Conservation (phyloP, 2,888 invertebrate genomes). For the Lepidocyrtoides sp. region DNA sequence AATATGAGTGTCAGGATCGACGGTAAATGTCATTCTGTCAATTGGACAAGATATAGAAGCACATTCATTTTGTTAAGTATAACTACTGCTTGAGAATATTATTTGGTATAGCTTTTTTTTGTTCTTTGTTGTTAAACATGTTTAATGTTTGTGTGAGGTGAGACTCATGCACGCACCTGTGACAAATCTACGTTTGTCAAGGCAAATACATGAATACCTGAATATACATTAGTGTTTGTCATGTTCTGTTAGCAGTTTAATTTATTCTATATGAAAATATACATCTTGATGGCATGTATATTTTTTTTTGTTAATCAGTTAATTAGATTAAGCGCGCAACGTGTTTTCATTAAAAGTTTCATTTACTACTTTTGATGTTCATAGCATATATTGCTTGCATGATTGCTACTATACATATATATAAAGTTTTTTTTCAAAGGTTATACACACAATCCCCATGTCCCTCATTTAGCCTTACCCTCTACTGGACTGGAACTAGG, state of each 20-base stretch:
- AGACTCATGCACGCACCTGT: neutral
- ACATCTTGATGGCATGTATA: neutral
- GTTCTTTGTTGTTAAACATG: neutral
- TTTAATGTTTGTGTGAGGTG: constrained; percentile 48
- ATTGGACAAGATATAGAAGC: constrained; percentile 82
- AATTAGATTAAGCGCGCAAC: constrained; percentile 71
- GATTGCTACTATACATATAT: neutral
- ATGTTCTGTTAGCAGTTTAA: neutral
- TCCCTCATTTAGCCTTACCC: neutral
- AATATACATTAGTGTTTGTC: neutral
- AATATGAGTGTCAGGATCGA: constrained; percentile 99
- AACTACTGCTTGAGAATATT: constrained; percentile 38
- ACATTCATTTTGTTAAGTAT: constrained; percentile 70
- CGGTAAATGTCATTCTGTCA: constrained; percentile 98
- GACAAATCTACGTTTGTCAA: neutral
- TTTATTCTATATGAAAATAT: neutral
- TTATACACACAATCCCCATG: no score
- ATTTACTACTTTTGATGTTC: neutral
- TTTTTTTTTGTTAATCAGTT: constrained; percentile 64
- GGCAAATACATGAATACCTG: neutral
- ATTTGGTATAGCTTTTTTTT: constrained; percentile 24
- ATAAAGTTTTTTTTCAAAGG: no score
- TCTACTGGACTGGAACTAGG: neutral
- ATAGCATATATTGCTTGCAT: neutral
- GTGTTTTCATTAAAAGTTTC: constrained; percentile 29